Conservation (phyloP, 2,888 invertebrate species). For the Epirrita christyi region DNA sequence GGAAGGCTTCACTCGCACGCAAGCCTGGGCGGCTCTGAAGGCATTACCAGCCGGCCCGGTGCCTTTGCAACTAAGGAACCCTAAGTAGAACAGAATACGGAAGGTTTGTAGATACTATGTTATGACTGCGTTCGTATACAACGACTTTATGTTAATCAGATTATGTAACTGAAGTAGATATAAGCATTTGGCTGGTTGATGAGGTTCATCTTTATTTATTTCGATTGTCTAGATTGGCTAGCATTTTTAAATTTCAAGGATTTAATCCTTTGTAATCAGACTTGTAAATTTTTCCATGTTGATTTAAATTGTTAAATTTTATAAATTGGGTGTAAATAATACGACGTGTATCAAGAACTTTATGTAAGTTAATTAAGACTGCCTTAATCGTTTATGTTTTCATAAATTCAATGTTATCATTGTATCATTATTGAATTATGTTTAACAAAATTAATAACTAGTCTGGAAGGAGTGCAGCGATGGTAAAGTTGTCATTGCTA, state of each 20-base stretch:
- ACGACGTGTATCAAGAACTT: conserved; percentile 1
- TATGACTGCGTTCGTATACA: conserved; percentile 18
- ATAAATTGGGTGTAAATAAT: conserved; percentile 23
- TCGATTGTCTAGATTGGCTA: conserved; percentile 19
- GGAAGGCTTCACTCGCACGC: conserved; percentile 94
- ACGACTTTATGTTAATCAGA: conserved; percentile 14
- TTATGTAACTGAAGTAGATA: conserved; percentile 6
- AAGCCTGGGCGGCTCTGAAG: conserved; percentile 97
- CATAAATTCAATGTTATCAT: conserved; percentile 49
- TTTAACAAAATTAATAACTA: conserved; percentile 49
- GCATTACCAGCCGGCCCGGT: conserved; percentile 94
- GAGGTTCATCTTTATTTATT: conserved; percentile 24
- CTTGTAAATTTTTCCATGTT: background rate
- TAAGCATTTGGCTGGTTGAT: conserved; percentile 3
- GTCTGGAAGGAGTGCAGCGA: conserved; percentile 55
- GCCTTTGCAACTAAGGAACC: conserved; percentile 82
- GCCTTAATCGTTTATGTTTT: conserved; percentile 56
- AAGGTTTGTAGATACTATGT: conserved; percentile 23
- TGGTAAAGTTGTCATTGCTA: conserved; percentile 43
- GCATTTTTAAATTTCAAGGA: conserved; percentile 14
- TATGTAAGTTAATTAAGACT: conserved; percentile 49
- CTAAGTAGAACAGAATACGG: conserved; percentile 41
- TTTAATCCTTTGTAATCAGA: conserved; percentile 15
- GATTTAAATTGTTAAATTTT: conserved; percentile 4
- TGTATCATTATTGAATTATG: conserved; percentile 31